Evolutionary conservation across 2,113 vertebrate species (phyloP), one percentile per base, ranked within the genome.

Genomic region (Sapayoa aenigma): DNA sequence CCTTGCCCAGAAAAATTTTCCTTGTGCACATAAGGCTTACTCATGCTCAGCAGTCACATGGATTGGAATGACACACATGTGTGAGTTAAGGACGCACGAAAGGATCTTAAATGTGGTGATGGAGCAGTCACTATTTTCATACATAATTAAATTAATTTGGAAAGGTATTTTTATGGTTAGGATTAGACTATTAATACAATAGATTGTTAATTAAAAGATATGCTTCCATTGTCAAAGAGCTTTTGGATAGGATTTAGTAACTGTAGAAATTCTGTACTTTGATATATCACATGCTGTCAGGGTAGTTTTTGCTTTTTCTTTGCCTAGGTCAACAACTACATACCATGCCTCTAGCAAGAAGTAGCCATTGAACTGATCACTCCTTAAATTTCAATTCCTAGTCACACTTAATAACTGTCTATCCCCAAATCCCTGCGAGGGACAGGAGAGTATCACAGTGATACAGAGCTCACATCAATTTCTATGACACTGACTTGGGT

Each of bases 361-460:
- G 79, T 84, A 92, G 84, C 92, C 75, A 89, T 91, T 95, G 95
- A 96, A 87, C 84, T 90, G 93, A 96, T 96, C 95, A 79, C 67
- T 95, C 92, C 85, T 92, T 94, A 94, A 95, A 93, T 95, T 96
- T 95, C 92, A 95, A 2, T 84, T 95, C 92, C 96, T 77, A 94
- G 94, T 96, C 97, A 96, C 84, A 87, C 79, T 96, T 91, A 96
- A 96, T 97, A 96, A 96, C 62, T 59, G 83, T 97, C 90, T 96
- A 78, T 73, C 80, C 87, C 66, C 50, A 91, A 78, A 89, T 49
- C 80, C 93, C 95, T 94, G 78, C 33, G 1, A 94, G 93, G 92
- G 94, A 96, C 93, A 95, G 53, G 66, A 82, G 35, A 82, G 82
- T 90, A 94, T 86, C 81, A 52, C 47, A 84, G 59, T 47, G 58